These are phyloP conservation scores for Nothocercus nigrocapillus DNA, from an alignment of 2,113 vertebrate genomes.

Conservation along the genomic window DNA sequence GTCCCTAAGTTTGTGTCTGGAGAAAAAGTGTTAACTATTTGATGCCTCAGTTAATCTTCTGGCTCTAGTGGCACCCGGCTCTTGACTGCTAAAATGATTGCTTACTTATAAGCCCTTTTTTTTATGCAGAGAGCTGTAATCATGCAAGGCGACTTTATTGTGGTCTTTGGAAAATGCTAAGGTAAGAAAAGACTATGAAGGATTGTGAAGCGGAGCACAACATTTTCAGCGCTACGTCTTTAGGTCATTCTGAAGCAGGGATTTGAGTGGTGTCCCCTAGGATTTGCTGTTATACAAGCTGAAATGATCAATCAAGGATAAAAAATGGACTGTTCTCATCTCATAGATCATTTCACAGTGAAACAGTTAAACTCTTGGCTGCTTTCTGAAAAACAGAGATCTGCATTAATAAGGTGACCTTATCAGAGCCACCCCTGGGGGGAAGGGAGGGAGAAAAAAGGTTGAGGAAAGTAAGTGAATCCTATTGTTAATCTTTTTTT, in stretches of 20 bases:
- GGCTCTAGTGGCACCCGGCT: background rate
- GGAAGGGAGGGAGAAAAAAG: conserved; percentile 52
- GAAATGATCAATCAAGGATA: conserved; percentile 71
- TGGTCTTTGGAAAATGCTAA: conserved; percentile 33
- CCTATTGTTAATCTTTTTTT: conserved; percentile 62
- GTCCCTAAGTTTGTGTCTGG: conserved; percentile 31
- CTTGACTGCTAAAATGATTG: background rate
- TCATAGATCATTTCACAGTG: conserved; percentile 73
- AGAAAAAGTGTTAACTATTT: conserved; percentile 13
- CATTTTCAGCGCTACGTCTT: conserved; percentile 12
- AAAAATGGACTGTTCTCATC: conserved; percentile 69
- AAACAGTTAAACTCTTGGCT: conserved; percentile 71
- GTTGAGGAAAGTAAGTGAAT: conserved; percentile 57
- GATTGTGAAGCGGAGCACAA: conserved; percentile 46
- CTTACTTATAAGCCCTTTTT: conserved; percentile 21
- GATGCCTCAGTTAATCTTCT: background rate
- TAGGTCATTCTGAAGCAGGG: conserved; percentile 57
- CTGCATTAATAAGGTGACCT: conserved; percentile 75
- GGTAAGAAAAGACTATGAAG: background rate
- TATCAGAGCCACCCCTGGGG: conserved; percentile 59
- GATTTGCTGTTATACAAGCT: conserved; percentile 66
- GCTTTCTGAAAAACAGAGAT: conserved; percentile 72
- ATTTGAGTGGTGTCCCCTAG: conserved; percentile 57
- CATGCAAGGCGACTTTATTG: conserved; percentile 51
- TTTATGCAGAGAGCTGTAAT: background rate